phyloP scores from a whole-genome alignment of 1,140 invertebrate genomes.

The Hylaeus volcanicus region DNA sequence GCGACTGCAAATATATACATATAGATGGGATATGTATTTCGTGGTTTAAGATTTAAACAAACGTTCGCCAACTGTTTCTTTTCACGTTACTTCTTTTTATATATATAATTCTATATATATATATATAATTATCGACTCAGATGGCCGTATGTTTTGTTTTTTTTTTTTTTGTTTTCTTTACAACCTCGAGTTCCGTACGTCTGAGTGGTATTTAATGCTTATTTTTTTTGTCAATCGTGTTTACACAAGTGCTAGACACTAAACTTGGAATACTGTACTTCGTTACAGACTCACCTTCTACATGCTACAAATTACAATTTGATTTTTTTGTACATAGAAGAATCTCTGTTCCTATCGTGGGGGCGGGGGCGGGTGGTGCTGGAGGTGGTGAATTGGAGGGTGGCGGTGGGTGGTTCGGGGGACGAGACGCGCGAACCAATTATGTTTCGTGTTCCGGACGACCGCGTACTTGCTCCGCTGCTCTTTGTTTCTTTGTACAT shows the following conservation, averaged over 20 bases:
- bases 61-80: constrained; percentile 8
- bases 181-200: constrained; percentile 70
- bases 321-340: constrained; percentile 76
- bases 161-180: constrained; percentile 54
- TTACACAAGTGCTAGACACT: constrained; percentile 61
- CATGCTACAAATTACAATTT: constrained; percentile 74
- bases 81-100: neutral
- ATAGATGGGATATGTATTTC: constrained; percentile 78
- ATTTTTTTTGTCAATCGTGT: constrained; percentile 3
- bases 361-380: constrained; percentile 47
- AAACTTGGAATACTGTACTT: constrained; percentile 72
- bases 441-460: too few species aligned
- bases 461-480: neutral
- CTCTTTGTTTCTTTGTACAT: neutral
- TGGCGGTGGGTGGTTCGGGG: too few species aligned
- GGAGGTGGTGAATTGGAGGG: too few species aligned
- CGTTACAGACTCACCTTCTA: constrained; percentile 67
- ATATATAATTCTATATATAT: neutral
- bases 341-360: constrained; percentile 60
- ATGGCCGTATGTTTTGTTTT: constrained; percentile 32
- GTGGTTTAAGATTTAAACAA: constrained; percentile 52
- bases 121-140: constrained; percentile 70
- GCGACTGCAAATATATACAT: constrained; percentile 79
- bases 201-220: constrained; percentile 35
- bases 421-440: too few species aligned